Evolutionary conservation across 92 coral and sea anemone genomes (phyloP).

Genomic region (Siderastrea siderea): DNA sequence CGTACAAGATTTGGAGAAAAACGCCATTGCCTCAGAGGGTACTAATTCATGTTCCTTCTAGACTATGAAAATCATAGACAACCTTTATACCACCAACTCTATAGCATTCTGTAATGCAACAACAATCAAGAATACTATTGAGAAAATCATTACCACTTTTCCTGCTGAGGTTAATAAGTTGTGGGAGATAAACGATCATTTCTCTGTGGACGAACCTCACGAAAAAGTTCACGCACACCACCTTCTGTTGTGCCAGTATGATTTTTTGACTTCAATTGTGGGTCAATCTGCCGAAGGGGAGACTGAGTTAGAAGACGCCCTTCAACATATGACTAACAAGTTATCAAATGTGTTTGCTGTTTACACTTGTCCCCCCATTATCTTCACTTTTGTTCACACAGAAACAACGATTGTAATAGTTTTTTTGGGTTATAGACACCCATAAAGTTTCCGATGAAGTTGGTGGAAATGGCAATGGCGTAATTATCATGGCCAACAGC

Average conservation of each 20-base stretch:
- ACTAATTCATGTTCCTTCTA: constrained; percentile 55
- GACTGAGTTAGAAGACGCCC: not conserved
- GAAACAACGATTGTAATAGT: not conserved
- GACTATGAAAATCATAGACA: constrained; percentile 25
- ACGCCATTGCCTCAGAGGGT: constrained; percentile 28
- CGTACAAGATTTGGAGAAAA: not conserved
- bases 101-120: not conserved
- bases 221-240: constrained; percentile 11
- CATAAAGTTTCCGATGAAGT: not conserved
- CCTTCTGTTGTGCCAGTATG: not conserved
- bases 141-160: not conserved
- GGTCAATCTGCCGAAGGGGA: constrained; percentile 6
- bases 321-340: not conserved
- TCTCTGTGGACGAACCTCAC: constrained; percentile 16
- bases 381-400: constrained; percentile 2
- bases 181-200: constrained; percentile 24
- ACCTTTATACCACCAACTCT: not conserved
- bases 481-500: not conserved
- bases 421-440: not conserved
- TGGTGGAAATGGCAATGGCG: not conserved
- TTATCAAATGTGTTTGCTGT: constrained; percentile 17
- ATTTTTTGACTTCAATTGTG: not conserved
- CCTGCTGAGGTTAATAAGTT: constrained; percentile 10
- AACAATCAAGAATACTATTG: constrained; percentile 2
- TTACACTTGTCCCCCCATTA: constrained; percentile 31